phyloP scores from a whole-genome alignment of 2,888 invertebrate species.

The Lycaena phlaeas region DNA sequence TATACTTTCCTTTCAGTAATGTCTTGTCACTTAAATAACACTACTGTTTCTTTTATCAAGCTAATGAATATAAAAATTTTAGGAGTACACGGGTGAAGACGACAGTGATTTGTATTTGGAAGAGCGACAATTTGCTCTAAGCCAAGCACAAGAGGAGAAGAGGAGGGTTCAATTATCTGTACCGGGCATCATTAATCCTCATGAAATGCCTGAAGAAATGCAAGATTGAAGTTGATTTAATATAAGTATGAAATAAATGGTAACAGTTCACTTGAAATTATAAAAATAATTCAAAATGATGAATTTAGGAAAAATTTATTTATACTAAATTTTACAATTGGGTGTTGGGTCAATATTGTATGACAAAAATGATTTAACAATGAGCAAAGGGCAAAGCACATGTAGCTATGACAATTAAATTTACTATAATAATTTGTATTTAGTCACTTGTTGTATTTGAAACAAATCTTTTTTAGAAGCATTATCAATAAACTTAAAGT shows the following conservation, averaged over 20 bases:
- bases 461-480: too few relatives aligned
- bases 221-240: slow-evolving; percentile 77
- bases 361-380: background rate
- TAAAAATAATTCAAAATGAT: background rate
- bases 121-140: slow-evolving; percentile 92
- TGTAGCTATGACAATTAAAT: too few relatives aligned
- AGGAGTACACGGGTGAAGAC: slow-evolving; percentile 99
- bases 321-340: background rate
- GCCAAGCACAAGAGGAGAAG: slow-evolving; percentile 94
- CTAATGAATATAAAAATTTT: too few relatives aligned
- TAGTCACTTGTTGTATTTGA: too few relatives aligned
- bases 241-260: slow-evolving; percentile 22
- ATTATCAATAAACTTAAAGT: too few relatives aligned
- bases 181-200: slow-evolving; percentile 96
- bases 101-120: slow-evolving; percentile 98
- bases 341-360: background rate
- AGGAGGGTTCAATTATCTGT: slow-evolving; percentile 93
- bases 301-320: slow-evolving; percentile 6
- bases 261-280: slow-evolving; percentile 31
- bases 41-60: too few relatives aligned
- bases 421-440: too few relatives aligned
- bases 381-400: too few relatives aligned
- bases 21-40: too few relatives aligned
- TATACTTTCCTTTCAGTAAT: too few relatives aligned
- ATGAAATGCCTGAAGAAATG: slow-evolving; percentile 96